Evolutionary conservation across 2,888 invertebrate species (phyloP).

Genomic region (Rhorus exstirpatorius): DNA sequence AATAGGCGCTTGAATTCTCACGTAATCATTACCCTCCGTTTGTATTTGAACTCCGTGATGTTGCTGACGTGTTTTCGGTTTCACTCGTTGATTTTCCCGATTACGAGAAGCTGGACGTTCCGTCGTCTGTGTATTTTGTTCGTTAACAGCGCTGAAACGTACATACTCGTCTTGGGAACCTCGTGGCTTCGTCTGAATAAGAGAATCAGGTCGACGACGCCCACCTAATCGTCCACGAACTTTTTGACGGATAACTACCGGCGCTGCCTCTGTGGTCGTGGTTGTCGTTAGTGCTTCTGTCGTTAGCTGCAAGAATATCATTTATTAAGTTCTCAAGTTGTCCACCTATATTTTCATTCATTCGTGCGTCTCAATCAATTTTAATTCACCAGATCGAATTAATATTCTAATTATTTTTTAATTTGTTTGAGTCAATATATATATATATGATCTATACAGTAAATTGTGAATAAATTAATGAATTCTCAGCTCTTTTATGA

Average conservation of each 20-base stretch:
- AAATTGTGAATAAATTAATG: neutral
- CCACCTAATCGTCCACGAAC: slow-evolving; percentile 78
- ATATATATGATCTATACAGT: neutral
- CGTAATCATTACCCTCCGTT: slow-evolving; percentile 82
- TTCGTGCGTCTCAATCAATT: neutral
- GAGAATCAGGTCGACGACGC: slow-evolving; percentile 79
- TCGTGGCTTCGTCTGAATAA: slow-evolving; percentile 81
- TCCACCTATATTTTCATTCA: neutral
- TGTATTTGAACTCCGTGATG: slow-evolving; percentile 78
- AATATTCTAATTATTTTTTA: neutral
- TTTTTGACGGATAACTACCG: slow-evolving; percentile 80
- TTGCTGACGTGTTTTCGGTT: slow-evolving; percentile 75
- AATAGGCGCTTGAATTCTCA: slow-evolving; percentile 79
- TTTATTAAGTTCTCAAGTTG: neutral
- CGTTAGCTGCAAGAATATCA: slow-evolving; percentile 31
- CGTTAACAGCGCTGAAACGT: slow-evolving; percentile 82
- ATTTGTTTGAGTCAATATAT: too few relatives aligned
- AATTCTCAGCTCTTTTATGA: neutral
- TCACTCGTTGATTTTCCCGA: slow-evolving; percentile 67
- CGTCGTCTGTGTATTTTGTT: slow-evolving; percentile 69
- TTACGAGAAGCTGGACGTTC: slow-evolving; percentile 62
- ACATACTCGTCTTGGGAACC: slow-evolving; percentile 83
- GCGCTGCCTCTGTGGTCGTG: slow-evolving; percentile 75
- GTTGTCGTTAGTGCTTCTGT: slow-evolving; percentile 71
- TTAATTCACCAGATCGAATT: neutral